Conservation (phyloP, 2,888 invertebrate species). For the Diloba caeruleocephala region DNA sequence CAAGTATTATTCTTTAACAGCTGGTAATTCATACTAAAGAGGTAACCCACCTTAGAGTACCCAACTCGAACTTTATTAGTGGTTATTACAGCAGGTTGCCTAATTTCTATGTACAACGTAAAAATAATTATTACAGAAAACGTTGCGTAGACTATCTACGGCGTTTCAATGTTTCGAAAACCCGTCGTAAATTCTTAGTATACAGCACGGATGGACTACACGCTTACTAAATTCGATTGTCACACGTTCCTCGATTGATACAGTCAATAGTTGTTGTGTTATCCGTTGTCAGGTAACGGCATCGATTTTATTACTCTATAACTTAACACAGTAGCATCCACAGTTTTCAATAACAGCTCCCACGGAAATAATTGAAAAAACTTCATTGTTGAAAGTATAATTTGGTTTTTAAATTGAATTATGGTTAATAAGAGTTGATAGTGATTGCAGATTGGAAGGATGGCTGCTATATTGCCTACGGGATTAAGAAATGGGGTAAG, state of each 20-base stretch:
- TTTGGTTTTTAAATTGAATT: conserved; percentile 6
- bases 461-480: conserved; percentile 80
- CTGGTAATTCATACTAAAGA: too few relatives aligned
- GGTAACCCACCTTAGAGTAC: too few relatives aligned
- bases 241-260: conserved; percentile 38
- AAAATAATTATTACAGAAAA: conserved; percentile 4
- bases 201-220: too few relatives aligned
- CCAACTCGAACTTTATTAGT: too few relatives aligned
- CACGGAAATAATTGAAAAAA: neutral
- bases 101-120: neutral
- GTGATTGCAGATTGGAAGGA: conserved; percentile 46
- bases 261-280: conserved; percentile 60
- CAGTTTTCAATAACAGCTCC: conserved; percentile 8
- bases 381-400: neutral
- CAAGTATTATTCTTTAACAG: too few relatives aligned
- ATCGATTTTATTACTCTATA: conserved; percentile 74
- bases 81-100: neutral
- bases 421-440: conserved; percentile 33
- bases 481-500: conserved; percentile 79
- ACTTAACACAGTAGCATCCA: conserved; percentile 33
- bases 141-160: conserved; percentile 16
- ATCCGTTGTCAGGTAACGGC: conserved; percentile 81
- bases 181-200: conserved; percentile 26
- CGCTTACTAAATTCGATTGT: conserved; percentile 6
- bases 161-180: conserved; percentile 16